phyloP scores from a whole-genome alignment of 37 sponge, comb jelly and placozoan genomes.

The Haliclona indistincta region DNA sequence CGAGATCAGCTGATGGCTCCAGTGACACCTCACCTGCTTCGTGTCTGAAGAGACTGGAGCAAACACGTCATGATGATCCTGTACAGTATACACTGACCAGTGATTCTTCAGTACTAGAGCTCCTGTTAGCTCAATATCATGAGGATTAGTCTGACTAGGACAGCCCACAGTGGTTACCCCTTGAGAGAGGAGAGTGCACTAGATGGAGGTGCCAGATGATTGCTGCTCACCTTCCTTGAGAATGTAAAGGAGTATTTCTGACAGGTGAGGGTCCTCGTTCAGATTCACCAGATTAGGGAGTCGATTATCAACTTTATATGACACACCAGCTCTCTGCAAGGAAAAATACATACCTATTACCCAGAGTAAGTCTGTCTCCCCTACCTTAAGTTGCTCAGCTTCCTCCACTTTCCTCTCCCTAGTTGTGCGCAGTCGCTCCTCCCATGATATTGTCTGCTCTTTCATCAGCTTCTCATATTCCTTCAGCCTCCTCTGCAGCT shows the following conservation, averaged over 20 bases:
- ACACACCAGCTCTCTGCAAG: slow-evolving; percentile 65
- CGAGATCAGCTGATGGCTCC: slow-evolving; percentile 34
- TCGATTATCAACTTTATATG: slow-evolving; percentile 74
- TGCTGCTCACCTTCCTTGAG: slow-evolving; percentile 68
- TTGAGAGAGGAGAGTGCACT: background rate
- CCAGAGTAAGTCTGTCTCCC: background rate
- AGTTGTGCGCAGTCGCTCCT: slow-evolving; percentile 62
- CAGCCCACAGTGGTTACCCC: slow-evolving; percentile 76
- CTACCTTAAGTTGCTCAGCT: slow-evolving; percentile 68
- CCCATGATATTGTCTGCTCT: slow-evolving; percentile 68
- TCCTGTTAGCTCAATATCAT: slow-evolving; percentile 82
- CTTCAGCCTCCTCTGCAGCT: slow-evolving; percentile 55
- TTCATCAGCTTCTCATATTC: slow-evolving; percentile 76
- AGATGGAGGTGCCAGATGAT: background rate
- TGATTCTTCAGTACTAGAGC: slow-evolving; percentile 69
- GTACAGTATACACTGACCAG: slow-evolving; percentile 51
- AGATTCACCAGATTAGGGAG: slow-evolving; percentile 89
- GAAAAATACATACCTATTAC: background rate
- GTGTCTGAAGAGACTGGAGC: background rate
- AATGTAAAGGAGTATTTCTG: slow-evolving; percentile 82
- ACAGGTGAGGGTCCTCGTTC: slow-evolving; percentile 91
- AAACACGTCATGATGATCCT: background rate
- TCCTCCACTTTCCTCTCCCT: slow-evolving; percentile 74
- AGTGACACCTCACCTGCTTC: slow-evolving; percentile 8
- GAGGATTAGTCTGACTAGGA: background rate